A percentile compares a stretch with the other conserved stretches of the same genome.
phyloP scores from a whole-genome alignment of 1,140 invertebrate genomes.

The Rhopalosiphum maidis region DNA sequence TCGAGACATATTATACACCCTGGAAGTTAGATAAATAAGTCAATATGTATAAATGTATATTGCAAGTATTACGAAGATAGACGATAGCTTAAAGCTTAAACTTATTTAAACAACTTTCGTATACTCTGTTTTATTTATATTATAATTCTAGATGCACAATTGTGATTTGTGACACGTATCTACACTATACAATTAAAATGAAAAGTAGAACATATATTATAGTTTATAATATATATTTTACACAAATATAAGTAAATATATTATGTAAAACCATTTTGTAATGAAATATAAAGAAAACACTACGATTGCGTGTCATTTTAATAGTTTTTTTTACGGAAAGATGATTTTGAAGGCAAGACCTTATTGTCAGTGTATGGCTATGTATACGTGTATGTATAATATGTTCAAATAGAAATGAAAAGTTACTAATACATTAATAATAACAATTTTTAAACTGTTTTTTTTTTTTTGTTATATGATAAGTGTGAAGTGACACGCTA shows the following conservation, averaged over 20 bases:
- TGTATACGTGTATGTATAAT: background rate
- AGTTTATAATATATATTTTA: background rate
- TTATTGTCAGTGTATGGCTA: background rate
- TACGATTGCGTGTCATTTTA: conserved; percentile 11
- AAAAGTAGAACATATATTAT: conserved; percentile 16
- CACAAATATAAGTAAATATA: background rate
- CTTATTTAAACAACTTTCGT: background rate
- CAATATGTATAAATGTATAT: background rate
- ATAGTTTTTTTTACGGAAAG: conserved; percentile 12
- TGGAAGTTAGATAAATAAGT: background rate
- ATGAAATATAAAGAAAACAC: conserved; percentile 34
- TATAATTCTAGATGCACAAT: background rate
- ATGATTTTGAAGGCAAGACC: conserved; percentile 6
- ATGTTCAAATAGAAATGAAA: background rate
- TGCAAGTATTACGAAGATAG: background rate
- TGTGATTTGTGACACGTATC: background rate
- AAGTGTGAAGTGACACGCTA: background rate
- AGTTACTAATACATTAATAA: background rate
- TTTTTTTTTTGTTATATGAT: background rate
- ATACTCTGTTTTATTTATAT: background rate
- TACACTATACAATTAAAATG: background rate
- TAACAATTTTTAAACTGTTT: background rate
- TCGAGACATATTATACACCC: background rate
- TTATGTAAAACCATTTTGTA: conserved; percentile 33
- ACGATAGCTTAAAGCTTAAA: background rate